Evolutionary conservation across 2,797 vertebrate genomes (phyloP), one percentile per base, ranked within the genome.

Genomic region (Chelon labrosus): DNA sequence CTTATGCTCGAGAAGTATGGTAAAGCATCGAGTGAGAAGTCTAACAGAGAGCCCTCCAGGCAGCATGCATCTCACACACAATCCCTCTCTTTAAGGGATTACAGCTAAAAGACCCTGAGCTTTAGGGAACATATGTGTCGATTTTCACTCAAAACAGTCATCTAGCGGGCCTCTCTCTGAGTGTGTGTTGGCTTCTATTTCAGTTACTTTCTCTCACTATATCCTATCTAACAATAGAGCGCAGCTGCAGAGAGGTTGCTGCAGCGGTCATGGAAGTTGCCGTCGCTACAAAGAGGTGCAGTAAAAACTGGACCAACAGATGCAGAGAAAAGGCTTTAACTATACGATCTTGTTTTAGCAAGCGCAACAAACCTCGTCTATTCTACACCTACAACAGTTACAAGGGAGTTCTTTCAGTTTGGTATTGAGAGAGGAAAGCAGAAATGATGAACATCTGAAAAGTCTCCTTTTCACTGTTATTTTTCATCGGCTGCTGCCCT

Each of bases 51-150:
- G 59, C 72, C 87, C 77, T 73, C 13, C 39, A 79, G 87, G 84
- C 85, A 89, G 73, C 72, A 85, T 70, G 81, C 76, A 82, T 77
- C 25, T 27, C 75, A 69, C 79, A 66, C 80, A 76, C 83, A 84
- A 87, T 82, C 84, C 69, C 82, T 75, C 70, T 88, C 63, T 87
- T 89, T 87, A 88, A 83, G 19, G 27, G 85, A 88, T 93, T 87
- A 85, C 73, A 73, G 82, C 68, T 57, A 76, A 9, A 87, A 76
- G 71, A 79, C 70, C 57, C 51, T 0, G 17, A 81, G 86, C 79
- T 87, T 89, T 73, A 60, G 77, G 58, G 57, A 89, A 87, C 85
- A 88, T 61, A 82, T 89, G 85, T 84, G 79, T 84, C 61, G 75
- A 79, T 87, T 90, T 90, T 83, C 56, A 68, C 46, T 81, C 62